Percentiles rank a stretch among this genome's conserved stretches.
phyloP scores from a whole-genome alignment of 2,113 vertebrate genomes.

The Tetrao urogallus region DNA sequence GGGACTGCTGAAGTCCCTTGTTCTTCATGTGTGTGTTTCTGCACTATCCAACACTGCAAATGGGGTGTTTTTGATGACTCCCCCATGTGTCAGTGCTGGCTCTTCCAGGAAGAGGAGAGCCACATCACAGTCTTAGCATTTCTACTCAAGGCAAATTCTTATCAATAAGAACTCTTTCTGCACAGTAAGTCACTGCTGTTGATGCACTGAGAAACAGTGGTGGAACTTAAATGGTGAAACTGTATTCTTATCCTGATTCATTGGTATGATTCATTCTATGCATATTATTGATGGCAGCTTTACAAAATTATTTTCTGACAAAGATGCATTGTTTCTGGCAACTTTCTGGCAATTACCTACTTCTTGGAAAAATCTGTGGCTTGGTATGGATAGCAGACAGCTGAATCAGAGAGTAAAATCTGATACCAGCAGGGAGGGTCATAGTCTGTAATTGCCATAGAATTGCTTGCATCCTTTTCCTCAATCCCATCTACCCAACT shows the following conservation, averaged over 20 bases:
- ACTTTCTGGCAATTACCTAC: not conserved
- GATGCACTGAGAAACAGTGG: not conserved
- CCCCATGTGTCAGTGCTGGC: not conserved
- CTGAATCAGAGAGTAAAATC: not conserved
- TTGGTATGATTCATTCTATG: not conserved
- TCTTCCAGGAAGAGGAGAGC: not conserved
- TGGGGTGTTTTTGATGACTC: not conserved
- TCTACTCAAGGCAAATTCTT: not conserved
- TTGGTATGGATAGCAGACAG: not conserved
- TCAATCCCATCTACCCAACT: not conserved
- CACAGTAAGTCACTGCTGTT: not conserved
- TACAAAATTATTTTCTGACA: slow-evolving; percentile 10
- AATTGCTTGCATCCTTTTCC: not conserved
- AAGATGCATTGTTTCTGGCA: not conserved
- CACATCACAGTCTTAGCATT: not conserved
- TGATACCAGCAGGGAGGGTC: not conserved
- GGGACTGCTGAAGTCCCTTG: not conserved
- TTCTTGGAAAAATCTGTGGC: not conserved
- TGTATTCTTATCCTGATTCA: not conserved
- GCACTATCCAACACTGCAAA: not conserved
- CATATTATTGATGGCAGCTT: not conserved
- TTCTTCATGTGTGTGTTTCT: not conserved
- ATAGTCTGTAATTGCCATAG: not conserved
- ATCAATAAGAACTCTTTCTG: not conserved
- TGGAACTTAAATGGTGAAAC: not conserved